Conservation (phyloP, 2,888 invertebrate species). For the Chalcosyrphus nemorum region DNA sequence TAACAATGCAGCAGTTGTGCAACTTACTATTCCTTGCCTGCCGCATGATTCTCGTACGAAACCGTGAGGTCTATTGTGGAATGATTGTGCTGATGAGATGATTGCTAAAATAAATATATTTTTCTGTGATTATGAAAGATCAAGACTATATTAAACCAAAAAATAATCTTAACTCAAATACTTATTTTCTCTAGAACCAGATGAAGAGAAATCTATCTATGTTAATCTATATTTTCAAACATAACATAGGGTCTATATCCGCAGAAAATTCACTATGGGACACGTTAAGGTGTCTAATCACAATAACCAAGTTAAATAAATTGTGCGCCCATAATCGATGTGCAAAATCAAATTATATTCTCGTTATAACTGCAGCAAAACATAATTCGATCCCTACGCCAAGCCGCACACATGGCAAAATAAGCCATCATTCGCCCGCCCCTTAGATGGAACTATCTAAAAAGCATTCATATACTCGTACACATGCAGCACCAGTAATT, state of each 20-base stretch:
- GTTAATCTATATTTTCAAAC: not conserved
- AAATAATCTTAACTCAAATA: not conserved
- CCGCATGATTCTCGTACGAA: conserved; percentile 43
- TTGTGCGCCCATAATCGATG: conserved; percentile 15
- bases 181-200: too few relatives aligned
- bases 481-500: conserved; percentile 27
- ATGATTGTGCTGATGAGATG: conserved; percentile 44
- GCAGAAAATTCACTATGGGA: not conserved
- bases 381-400: conserved; percentile 2
- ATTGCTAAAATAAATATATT: conserved; percentile 26
- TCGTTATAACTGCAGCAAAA: conserved; percentile 23
- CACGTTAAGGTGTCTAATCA: conserved; percentile 9
- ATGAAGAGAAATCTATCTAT: too few relatives aligned
- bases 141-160: too few relatives aligned
- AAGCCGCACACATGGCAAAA: conserved; percentile 6
- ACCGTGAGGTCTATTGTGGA: conserved; percentile 13
- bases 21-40: conserved; percentile 33
- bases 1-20: not conserved
- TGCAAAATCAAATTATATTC: conserved; percentile 42
- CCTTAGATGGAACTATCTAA: not conserved
- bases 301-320: conserved; percentile 19
- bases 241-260: too few relatives aligned
- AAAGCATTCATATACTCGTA: not conserved
- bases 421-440: not conserved
- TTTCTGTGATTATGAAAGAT: too few relatives aligned